Evolutionary conservation across 2,797 vertebrate genomes (phyloP).

Genomic region (Anolis apletophallus): DNA sequence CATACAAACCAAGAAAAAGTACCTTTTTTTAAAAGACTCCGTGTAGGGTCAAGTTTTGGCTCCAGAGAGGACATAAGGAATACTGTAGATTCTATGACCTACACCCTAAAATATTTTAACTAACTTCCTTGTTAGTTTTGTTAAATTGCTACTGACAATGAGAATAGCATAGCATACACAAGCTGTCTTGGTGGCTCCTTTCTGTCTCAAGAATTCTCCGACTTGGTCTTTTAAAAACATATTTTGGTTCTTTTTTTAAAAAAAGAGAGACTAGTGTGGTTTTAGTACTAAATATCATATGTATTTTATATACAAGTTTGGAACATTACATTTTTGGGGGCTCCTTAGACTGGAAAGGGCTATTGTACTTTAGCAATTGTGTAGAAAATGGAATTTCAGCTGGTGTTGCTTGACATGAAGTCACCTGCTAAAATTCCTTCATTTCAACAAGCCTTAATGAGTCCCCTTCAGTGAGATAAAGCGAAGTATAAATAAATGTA

Average conservation of each 20-base stretch:
- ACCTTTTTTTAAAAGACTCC: neutral
- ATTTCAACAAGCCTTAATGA: no score
- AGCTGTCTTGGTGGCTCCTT: neutral
- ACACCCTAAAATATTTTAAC: no score
- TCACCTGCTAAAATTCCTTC: no score
- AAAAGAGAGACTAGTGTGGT: neutral
- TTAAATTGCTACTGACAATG: neutral
- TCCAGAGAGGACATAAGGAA: neutral
- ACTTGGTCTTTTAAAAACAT: neutral
- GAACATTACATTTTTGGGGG: no score
- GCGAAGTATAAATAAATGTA: no score
- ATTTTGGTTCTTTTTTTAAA: neutral
- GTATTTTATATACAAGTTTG: no score
- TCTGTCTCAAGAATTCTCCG: neutral
- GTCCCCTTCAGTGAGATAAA: no score
- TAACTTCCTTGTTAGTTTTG: neutral
- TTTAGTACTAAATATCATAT: no score
- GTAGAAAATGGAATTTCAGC: no score
- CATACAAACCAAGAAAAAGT: neutral
- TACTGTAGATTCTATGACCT: conserved; percentile 13
- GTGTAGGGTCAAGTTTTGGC: conserved; percentile 16
- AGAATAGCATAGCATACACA: neutral
- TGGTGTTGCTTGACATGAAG: no score
- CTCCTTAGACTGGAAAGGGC: no score
- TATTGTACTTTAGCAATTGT: no score